Evolutionary conservation across 2,888 invertebrate species (phyloP).

Genomic region (Hanleya hanleyi): DNA sequence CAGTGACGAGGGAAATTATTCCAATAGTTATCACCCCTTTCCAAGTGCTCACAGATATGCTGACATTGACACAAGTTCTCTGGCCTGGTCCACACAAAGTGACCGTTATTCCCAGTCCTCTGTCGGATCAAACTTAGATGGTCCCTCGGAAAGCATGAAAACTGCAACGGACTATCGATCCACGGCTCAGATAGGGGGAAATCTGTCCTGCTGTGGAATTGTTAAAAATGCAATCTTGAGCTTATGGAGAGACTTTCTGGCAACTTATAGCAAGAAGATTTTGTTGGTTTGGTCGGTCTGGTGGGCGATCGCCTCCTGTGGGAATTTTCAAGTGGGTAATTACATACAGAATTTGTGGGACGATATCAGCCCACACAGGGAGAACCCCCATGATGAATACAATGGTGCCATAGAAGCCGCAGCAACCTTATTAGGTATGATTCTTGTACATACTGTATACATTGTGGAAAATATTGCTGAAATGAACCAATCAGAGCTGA

Average conservation of each 20-base stretch:
- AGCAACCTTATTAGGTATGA: slow-evolving; percentile 81
- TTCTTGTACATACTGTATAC: slow-evolving; percentile 31
- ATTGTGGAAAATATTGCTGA: background rate
- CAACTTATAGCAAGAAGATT: slow-evolving; percentile 65
- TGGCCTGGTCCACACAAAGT: background rate
- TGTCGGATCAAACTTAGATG: background rate
- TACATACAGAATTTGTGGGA: slow-evolving; percentile 92
- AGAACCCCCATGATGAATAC: slow-evolving; percentile 72
- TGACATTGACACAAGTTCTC: slow-evolving; percentile 6
- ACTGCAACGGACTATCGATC: background rate
- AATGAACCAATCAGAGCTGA: too few relatives aligned
- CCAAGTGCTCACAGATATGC: background rate
- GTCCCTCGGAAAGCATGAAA: background rate
- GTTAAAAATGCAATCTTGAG: slow-evolving; percentile 49
- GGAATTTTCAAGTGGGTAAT: slow-evolving; percentile 82
- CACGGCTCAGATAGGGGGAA: background rate
- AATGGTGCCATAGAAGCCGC: slow-evolving; percentile 90
- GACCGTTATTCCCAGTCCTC: background rate
- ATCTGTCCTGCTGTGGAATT: background rate
- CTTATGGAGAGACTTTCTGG: slow-evolving; percentile 73
- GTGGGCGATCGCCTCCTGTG: slow-evolving; percentile 85
- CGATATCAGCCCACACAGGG: slow-evolving; percentile 52
- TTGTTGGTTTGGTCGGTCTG: slow-evolving; percentile 85
- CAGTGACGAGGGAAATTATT: background rate
- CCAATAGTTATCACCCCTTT: background rate